A percentile compares a stretch with the other conserved stretches of the same genome.
phyloP scores from a whole-genome alignment of 1,140 invertebrate species.

The Hyphantria cunea region DNA sequence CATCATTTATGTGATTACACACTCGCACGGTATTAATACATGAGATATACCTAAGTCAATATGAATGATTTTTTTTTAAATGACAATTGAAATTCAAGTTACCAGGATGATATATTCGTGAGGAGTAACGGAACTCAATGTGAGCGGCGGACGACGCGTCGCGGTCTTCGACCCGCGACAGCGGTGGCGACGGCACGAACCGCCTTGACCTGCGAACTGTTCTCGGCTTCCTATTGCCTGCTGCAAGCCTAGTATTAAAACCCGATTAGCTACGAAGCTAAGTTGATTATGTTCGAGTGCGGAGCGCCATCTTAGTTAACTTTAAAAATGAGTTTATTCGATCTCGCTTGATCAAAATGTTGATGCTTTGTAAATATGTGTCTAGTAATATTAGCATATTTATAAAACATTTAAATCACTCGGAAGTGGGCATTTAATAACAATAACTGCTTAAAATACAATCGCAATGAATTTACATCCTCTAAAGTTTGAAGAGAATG shows the following conservation, averaged over 20 bases:
- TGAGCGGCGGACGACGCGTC: slow-evolving; percentile 43
- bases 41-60: background rate
- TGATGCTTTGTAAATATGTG: too few relatives aligned
- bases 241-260: slow-evolving; percentile 52
- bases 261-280: slow-evolving; percentile 23
- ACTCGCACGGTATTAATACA: too few relatives aligned
- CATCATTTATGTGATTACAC: too few relatives aligned
- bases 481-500: too few relatives aligned
- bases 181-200: slow-evolving; percentile 47
- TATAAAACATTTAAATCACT: too few relatives aligned
- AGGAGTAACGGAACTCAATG: slow-evolving; percentile 65
- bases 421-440: too few relatives aligned
- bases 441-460: too few relatives aligned
- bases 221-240: slow-evolving; percentile 51
- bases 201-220: slow-evolving; percentile 65
- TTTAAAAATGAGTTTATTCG: too few relatives aligned
- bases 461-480: too few relatives aligned
- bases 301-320: slow-evolving; percentile 4
- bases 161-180: slow-evolving; percentile 63
- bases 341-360: too few relatives aligned
- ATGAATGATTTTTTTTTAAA: background rate
- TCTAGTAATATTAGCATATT: too few relatives aligned
- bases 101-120: slow-evolving; percentile 51
- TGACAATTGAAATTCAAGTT: too few relatives aligned
- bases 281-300: slow-evolving; percentile 35